Evolutionary conservation across 1,140 invertebrate genomes (phyloP).

Genomic region (Chrysomallon squamiferum): DNA sequence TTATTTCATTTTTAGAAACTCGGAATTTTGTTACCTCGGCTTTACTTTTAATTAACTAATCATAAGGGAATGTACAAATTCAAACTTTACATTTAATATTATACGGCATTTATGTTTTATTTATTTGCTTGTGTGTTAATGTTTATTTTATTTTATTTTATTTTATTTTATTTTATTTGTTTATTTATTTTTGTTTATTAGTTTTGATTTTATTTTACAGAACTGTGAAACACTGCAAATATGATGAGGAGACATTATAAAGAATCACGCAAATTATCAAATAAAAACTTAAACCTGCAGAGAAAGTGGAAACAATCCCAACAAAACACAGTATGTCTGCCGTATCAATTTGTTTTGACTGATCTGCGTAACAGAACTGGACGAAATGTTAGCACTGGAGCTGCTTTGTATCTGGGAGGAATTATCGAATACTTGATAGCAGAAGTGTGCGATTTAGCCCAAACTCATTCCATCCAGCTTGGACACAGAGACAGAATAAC

Average conservation of each 20-base stretch:
- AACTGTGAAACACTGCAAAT: neutral
- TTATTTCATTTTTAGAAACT: too few relatives aligned
- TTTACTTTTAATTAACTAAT: too few relatives aligned
- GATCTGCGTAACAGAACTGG: neutral
- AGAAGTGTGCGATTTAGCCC: neutral
- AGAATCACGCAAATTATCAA: neutral
- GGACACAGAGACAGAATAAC: neutral
- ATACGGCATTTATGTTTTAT: too few relatives aligned
- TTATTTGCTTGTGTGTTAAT: too few relatives aligned
- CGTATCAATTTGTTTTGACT: neutral
- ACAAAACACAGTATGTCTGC: too few relatives aligned
- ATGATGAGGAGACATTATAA: neutral
- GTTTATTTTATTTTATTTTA: too few relatives aligned
- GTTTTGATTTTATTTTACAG: neutral
- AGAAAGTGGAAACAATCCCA: too few relatives aligned
- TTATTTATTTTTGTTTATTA: neutral
- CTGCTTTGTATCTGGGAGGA: neutral
- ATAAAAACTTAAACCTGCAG: too few relatives aligned
- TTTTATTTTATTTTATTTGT: neutral
- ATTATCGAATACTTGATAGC: neutral
- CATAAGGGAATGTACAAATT: too few relatives aligned
- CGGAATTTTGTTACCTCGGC: too few relatives aligned
- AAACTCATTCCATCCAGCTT: neutral
- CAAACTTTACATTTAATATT: too few relatives aligned
- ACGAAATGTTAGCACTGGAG: neutral